These are phyloP conservation scores for Exephanes ischioxanthus DNA, from an alignment of 2,888 invertebrate genomes.

Conservation along the genomic window DNA sequence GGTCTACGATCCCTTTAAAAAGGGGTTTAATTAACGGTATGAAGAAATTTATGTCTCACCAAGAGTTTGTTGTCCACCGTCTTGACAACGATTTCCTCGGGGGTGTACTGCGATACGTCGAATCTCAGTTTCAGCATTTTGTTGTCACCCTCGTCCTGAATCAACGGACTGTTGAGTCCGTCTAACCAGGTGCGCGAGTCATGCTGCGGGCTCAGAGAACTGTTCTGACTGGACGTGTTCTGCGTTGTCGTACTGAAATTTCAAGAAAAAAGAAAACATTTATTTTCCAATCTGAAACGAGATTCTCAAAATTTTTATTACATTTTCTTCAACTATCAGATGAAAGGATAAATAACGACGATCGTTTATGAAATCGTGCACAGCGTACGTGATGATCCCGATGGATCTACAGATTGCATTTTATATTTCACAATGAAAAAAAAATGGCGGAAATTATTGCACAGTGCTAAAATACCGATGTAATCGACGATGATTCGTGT, in stretches of 20 bases:
- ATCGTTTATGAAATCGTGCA: conserved; percentile 18
- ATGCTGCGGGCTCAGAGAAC: conserved; percentile 85
- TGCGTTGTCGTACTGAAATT: conserved; percentile 88
- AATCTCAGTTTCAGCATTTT: conserved; percentile 97
- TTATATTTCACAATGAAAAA: background rate
- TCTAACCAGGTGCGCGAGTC: conserved; percentile 90
- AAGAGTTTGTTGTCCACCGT: conserved; percentile 98
- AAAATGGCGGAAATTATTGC: conserved; percentile 7
- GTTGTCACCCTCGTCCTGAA: conserved; percentile 97
- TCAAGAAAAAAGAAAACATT: conserved; percentile 44
- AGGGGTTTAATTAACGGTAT: background rate
- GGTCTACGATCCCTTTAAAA: background rate
- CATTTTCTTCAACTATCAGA: background rate
- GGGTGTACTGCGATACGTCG: conserved; percentile 98
- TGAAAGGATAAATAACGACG: background rate
- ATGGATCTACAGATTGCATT: conserved; percentile 13
- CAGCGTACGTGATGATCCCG: conserved; percentile 22
- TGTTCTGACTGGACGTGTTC: conserved; percentile 86
- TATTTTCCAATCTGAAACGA: background rate
- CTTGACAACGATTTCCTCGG: conserved; percentile 99
- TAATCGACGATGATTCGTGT: conserved; percentile 34
- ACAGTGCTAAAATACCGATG: conserved; percentile 38
- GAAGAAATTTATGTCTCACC: conserved; percentile 86
- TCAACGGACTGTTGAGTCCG: conserved; percentile 96
- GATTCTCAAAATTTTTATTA: background rate